Base-by-base conservation (phyloP, 2,888 invertebrate genomes). In the Apamea monoglypha region DNA sequence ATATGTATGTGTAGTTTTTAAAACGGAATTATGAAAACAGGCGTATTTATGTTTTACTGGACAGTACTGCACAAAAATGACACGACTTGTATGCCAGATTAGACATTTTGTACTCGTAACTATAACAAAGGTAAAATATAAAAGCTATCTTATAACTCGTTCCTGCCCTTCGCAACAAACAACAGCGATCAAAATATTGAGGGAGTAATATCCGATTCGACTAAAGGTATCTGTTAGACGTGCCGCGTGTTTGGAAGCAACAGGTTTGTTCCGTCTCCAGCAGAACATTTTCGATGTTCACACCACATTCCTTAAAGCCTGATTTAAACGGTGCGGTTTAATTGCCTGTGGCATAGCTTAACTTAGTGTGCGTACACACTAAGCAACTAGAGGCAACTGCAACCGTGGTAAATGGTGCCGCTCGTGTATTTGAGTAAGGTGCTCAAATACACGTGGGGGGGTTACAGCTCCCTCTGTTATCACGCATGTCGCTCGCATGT, bases 91-190 rank as follows among this genome's bases (percentile, higher is more conserved):
- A 86, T 89, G 89, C 86, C 91, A 92, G 92, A 92, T 88, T 93
- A 93, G 91, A 94, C 87, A 91, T 87, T 94, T 94, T 94, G 93
- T 94, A 94, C 94, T 94, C 93, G 92, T 92, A 88, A 91, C 90
- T 92, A 92, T 94, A 95, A 94, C 95, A 94, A 91, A 95, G 92
- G 91, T 95, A 95, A 95, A 95, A 94, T 95, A 95, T 95, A 93
- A 94, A 95, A 94, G 94, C 95, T 95, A 94, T 92, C 92, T 92
- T 92, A 92, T 92, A 89, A 92, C 92, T 91, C 92, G 91, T 91
- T 92, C 92, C 92, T 91, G 92, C 91, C 91, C 91, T 92, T 93
- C 92, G 93, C 93, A 94, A 93, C 92, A 89, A 94, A 94, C 94
- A 94, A 94, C 93, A 94, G 93, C 91, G 91, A 93, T 92, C 91